Base-by-base conservation (phyloP, 2,888 invertebrate species). In the Calliphora vomitoria region DNA sequence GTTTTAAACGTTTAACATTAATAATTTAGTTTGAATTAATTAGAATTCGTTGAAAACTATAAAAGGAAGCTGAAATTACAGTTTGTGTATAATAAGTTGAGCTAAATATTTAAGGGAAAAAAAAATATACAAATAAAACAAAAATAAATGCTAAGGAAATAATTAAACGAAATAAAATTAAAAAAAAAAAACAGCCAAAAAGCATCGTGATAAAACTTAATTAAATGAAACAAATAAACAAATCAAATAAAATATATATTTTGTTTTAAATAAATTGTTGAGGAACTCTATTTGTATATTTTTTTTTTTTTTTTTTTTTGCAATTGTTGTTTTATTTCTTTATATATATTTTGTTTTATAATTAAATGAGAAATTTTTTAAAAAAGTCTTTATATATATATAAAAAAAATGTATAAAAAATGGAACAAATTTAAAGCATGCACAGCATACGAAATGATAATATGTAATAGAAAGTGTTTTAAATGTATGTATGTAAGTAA, bases 1-100 rank as follows among this genome's bases (percentile, higher is more conserved):
- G 15, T 64, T 20, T 72, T 50, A 20, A 44, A 68, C 35, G 20
- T 76, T 72, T 55, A 76, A 86, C 55, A 53, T 74, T 68, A 82
- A 86, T 82, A 87, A 85, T 85, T 87, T 85, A 85, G 79, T 68
- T 83, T 85, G 85, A 87, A 87, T 87, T 82, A 79, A 75, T 41
- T 68, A 66, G 66, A 81, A 76, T 80, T 80, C 50, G 53, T 50
- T 62, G 44, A 62, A 80, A 74, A 50, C 20, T 58, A 35, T 41
- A 47, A 71, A 87, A 81, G 25, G 41, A 86, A 74, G 87, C 87
- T 87, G 87, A 87, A 87, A 87, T 85, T 87, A 87, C 87, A 87
- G 87, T 87, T 87, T 85, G 76, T 84, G 35, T 62, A 13, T 25
- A 47, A 50, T 41, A 55, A 81, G 35, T 81, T 74, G 71, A 66